Evolutionary conservation across 2,888 invertebrate species (phyloP), one percentile per base, ranked within the genome.

Genomic region (Phalangium opilio): DNA sequence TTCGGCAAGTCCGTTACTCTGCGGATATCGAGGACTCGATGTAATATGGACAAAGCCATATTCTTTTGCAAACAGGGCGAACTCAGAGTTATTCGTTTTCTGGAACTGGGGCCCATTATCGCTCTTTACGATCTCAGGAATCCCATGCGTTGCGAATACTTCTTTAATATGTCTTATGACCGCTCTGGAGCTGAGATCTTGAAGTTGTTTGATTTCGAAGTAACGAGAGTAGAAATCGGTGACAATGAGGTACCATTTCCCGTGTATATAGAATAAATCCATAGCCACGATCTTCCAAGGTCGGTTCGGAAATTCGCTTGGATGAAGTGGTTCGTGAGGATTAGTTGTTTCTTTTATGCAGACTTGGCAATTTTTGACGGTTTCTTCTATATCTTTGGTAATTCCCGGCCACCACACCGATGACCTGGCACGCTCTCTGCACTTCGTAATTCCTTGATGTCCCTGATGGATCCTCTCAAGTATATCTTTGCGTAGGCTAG

Each of bases 151-250:
- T n/a, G n/a, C n/a, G n/a, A n/a, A n/a, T n/a, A n/a, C n/a, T n/a
- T n/a, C n/a, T n/a, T n/a, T n/a, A n/a, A n/a, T n/a, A n/a, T 38
- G 39, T 20, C 18, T 47, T 10, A 47, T 47, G 14, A 47, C 41
- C 11, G 45, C 38, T 10, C 19, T 15, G 14, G 33, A 8, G 15
- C 20, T 38, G 27, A 20, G 38, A n/a, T 38, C 8, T 20, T 47
- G 36, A 5, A 43, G 19, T 33, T 27, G 19, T 32, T 10, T 12
- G 11, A 34, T 12, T 34, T 34, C 34, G 12, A 34, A 11, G 12
- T 11, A 34, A 11, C 12, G 21, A 27, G 42, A 42, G 14, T 42
- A 21, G 32, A 27, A 42, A 21, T 42, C 7, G 12, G 42, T 15
- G 8, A 42, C 19, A 4, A 42, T 20, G 15, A 42, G 8, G 5